Evolutionary conservation across 1,140 invertebrate species (phyloP).

Genomic region (Heterodera carotae): DNA sequence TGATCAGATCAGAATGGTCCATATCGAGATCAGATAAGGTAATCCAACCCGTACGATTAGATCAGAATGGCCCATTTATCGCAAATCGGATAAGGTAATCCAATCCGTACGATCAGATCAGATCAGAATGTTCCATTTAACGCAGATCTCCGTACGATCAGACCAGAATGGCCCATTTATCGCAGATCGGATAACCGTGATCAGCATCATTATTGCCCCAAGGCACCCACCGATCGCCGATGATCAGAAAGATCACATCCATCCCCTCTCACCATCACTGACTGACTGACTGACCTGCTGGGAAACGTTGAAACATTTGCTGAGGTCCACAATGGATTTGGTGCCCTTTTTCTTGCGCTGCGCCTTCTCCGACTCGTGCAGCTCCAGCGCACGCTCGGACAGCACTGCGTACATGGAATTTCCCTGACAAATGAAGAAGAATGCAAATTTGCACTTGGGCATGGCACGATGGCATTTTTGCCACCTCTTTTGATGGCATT

Average conservation of each 20-base stretch:
- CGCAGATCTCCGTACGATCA: too few relatives aligned
- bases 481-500: background rate
- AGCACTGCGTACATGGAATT: conserved; percentile 25
- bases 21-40: too few relatives aligned
- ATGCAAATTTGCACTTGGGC: background rate
- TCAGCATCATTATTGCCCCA: background rate
- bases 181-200: conserved; percentile 10
- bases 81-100: background rate
- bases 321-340: conserved; percentile 44
- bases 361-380: conserved; percentile 47
- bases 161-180: background rate
- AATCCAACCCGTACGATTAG: background rate
- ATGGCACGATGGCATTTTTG: too few relatives aligned
- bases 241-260: background rate
- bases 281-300: conserved; percentile 36
- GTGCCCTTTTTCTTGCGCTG: conserved; percentile 42
- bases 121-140: background rate
- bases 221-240: too few relatives aligned
- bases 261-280: background rate
- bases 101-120: background rate
- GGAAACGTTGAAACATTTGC: conserved; percentile 44
- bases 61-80: too few relatives aligned
- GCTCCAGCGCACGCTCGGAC: conserved; percentile 46
- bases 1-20: background rate
- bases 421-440: background rate